These are phyloP conservation scores for Cacatua alba DNA, from an alignment of 2,113 vertebrate species.

Conservation along the genomic window DNA sequence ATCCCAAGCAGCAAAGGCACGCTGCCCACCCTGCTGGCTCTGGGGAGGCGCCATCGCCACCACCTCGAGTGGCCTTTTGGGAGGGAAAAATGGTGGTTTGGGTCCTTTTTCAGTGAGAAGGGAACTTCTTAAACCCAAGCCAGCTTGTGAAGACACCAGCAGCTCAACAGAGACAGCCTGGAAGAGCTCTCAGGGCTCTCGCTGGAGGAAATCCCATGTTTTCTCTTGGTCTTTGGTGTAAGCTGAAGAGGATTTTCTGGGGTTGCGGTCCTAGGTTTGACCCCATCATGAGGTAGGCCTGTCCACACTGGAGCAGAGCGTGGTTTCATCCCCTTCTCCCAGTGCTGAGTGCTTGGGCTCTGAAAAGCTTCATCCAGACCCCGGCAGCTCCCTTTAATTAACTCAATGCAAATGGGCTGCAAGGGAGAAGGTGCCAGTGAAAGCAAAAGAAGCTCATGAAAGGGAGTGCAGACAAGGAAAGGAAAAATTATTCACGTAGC, in stretches of 20 bases:
- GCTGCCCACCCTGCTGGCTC: not conserved
- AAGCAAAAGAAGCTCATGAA: constrained; percentile 10
- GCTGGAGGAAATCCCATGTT: fast-evolving
- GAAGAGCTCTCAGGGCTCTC: not conserved
- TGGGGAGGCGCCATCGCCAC: fast-evolving
- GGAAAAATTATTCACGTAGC: constrained; percentile 25
- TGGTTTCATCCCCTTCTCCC: not conserved
- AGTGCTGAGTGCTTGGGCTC: not conserved
- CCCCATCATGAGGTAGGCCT: not conserved
- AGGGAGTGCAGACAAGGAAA: not conserved
- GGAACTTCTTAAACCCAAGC: not conserved
- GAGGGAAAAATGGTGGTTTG: not conserved
- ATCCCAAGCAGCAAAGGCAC: fast-evolving
- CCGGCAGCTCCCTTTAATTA: not conserved
- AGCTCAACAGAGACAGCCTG: not conserved
- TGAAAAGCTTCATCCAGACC: not conserved
- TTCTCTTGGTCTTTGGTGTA: not conserved
- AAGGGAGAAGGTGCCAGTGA: not conserved
- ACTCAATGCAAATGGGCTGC: constrained; percentile 29
- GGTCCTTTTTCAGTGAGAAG: not conserved
- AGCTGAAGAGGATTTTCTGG: not conserved
- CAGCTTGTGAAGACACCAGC: not conserved
- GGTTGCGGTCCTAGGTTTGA: not conserved
- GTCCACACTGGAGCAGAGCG: fast-evolving
- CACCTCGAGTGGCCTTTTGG: not conserved